Evolutionary conservation across 2,888 invertebrate species (phyloP).

Genomic region (Lasioglossum marginatum): DNA sequence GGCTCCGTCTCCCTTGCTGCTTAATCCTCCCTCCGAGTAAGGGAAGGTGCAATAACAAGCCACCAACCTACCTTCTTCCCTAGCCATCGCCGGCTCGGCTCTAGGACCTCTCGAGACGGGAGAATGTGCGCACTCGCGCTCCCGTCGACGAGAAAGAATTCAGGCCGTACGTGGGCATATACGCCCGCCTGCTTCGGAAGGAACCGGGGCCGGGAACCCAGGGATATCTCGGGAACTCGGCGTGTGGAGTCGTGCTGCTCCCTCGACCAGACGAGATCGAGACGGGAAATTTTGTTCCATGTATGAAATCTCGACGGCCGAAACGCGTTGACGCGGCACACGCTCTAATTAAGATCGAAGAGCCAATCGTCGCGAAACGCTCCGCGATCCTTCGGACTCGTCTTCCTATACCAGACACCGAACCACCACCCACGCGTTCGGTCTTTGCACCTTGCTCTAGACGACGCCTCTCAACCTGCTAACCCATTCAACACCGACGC

Average conservation of each 20-base stretch:
- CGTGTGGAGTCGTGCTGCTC: neutral
- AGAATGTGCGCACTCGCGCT: slow-evolving; percentile 71
- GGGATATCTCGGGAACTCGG: neutral
- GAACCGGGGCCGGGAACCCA: slow-evolving; percentile 7
- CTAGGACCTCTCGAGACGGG: slow-evolving; percentile 80
- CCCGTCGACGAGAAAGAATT: slow-evolving; percentile 74
- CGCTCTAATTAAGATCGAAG: slow-evolving; percentile 22
- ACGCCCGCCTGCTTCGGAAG: neutral
- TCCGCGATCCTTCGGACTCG: neutral
- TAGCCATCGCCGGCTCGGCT: slow-evolving; percentile 75
- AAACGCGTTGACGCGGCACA: neutral
- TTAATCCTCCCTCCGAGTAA: slow-evolving; percentile 57
- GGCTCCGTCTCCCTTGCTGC: slow-evolving; percentile 53
- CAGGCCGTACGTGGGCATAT: slow-evolving; percentile 62
- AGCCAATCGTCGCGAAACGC: slow-evolving; percentile 17
- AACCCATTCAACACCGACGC: neutral
- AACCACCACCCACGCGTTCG: neutral
- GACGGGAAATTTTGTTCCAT: slow-evolving; percentile 49
- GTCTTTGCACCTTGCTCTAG: neutral
- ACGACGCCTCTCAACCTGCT: neutral
- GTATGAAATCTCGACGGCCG: slow-evolving; percentile 15
- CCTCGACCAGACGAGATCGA: slow-evolving; percentile 41
- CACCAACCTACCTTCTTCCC: slow-evolving; percentile 67
- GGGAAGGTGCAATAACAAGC: slow-evolving; percentile 80
- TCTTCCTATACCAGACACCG: neutral